phyloP scores from a whole-genome alignment of 2,888 invertebrate species.

The Diaphora mendica region DNA sequence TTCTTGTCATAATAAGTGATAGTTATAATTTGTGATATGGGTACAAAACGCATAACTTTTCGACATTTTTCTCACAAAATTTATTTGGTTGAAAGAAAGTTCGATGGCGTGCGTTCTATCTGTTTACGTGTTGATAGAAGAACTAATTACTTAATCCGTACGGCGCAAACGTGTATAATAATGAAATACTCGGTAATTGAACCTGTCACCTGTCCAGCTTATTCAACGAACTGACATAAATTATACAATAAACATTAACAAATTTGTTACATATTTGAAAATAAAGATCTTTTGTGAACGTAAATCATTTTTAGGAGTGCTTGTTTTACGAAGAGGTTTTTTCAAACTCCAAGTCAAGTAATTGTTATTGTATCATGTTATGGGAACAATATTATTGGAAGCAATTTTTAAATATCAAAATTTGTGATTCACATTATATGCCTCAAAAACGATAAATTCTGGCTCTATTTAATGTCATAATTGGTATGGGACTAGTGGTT shows the following conservation, averaged over 20 bases:
- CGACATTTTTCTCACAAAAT: background rate
- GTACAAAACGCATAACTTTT: background rate
- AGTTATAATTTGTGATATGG: too few relatives aligned
- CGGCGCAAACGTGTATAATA: constrained; percentile 22
- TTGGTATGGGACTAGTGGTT: background rate
- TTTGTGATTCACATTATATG: background rate
- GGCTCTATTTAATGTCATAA: background rate
- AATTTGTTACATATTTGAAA: background rate
- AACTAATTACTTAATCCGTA: constrained; percentile 23
- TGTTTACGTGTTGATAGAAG: constrained; percentile 23
- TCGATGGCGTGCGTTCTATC: constrained; percentile 29
- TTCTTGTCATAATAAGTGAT: too few relatives aligned
- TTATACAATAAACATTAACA: constrained; percentile 16
- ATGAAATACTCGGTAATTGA: constrained; percentile 33
- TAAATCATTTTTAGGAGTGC: background rate
- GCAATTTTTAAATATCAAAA: background rate
- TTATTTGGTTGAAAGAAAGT: constrained; percentile 1
- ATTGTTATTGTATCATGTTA: background rate
- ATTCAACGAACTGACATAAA: constrained; percentile 19
- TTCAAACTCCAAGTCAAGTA: too few relatives aligned
- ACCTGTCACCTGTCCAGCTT: constrained; percentile 19
- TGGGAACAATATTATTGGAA: background rate
- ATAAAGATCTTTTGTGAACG: background rate
- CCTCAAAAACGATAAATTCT: background rate
- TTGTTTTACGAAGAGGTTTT: background rate